A percentile compares a stretch with the other conserved stretches of the same genome.
These are phyloP conservation scores for Bombyx huttoni DNA, from an alignment of 2,888 invertebrate species.

Conservation along the genomic window DNA sequence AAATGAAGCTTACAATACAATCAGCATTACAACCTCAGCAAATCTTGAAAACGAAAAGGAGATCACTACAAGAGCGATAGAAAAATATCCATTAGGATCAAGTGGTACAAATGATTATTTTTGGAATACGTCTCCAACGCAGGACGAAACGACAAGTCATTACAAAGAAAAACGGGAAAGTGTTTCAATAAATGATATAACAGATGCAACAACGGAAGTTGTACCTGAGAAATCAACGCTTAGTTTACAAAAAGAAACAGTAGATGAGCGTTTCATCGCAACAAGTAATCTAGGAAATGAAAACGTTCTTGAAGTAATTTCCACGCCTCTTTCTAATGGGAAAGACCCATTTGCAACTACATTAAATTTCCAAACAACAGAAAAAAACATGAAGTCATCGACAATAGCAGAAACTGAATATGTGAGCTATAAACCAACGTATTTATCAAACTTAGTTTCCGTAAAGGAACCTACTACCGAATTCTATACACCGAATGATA, in stretches of 20 bases:
- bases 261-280: neutral
- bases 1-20: conserved; percentile 13
- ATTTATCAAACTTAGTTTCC: neutral
- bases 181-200: neutral
- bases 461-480: neutral
- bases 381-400: neutral
- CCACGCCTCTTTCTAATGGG: neutral
- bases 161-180: neutral
- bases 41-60: conserved; percentile 1
- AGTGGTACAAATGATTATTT: neutral
- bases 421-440: neutral
- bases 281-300: neutral
- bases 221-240: neutral
- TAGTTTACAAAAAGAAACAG: neutral
- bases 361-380: neutral
- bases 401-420: neutral
- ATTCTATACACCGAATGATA: neutral
- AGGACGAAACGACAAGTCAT: neutral
- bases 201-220: neutral
- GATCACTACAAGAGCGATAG: neutral
- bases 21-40: conserved; percentile 10
- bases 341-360: neutral
- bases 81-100: neutral
- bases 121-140: neutral
- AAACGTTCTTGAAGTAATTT: neutral